Percentiles rank a stretch among this genome's conserved stretches.
Evolutionary conservation across 1,140 invertebrate species (phyloP).

Genomic region (Trinorchestia longiramus): DNA sequence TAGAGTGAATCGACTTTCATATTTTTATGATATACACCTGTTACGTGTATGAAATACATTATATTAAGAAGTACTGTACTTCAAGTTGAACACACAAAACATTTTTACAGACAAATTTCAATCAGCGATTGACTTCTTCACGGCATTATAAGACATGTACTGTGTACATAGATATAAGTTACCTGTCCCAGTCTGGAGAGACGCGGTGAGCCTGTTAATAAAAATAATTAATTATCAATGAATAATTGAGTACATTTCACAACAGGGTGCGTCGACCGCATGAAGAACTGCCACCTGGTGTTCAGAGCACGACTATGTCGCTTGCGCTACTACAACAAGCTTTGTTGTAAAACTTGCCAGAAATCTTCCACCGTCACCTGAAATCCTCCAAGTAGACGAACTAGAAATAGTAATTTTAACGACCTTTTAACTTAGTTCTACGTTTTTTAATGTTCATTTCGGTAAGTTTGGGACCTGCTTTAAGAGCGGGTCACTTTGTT

Average conservation of each 20-base stretch:
- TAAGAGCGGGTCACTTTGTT: neutral
- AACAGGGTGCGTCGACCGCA: constrained; percentile 70
- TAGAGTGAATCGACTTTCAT: too few relatives aligned
- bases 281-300: constrained; percentile 69
- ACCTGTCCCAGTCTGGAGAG: too few relatives aligned
- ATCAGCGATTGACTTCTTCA: too few relatives aligned
- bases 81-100: too few relatives aligned
- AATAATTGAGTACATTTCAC: neutral
- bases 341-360: constrained; percentile 69
- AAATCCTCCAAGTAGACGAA: neutral
- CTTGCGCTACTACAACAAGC: constrained; percentile 69
- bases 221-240: too few relatives aligned
- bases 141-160: too few relatives aligned
- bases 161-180: too few relatives aligned
- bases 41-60: too few relatives aligned
- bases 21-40: too few relatives aligned
- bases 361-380: constrained; percentile 17
- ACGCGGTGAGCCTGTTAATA: too few relatives aligned
- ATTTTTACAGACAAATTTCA: too few relatives aligned
- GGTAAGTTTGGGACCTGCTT: neutral
- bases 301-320: constrained; percentile 68
- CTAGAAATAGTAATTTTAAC: neutral
- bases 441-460: neutral
- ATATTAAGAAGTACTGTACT: too few relatives aligned
- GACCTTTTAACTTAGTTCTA: neutral